These are phyloP conservation scores for Sebastes taczanowskii DNA, from an alignment of 2,797 vertebrate genomes.

Conservation along the genomic window DNA sequence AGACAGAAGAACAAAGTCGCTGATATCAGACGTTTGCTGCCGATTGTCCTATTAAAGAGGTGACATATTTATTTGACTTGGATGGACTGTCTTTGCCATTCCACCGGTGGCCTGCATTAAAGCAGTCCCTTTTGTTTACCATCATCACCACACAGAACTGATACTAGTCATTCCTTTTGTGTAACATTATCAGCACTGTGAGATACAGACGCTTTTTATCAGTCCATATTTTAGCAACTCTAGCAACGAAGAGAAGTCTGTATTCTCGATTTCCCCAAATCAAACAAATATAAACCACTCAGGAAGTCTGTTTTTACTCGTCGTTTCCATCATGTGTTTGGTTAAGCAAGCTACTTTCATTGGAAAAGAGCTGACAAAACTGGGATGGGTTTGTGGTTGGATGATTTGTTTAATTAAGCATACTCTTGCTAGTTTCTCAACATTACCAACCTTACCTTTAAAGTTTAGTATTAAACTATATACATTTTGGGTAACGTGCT, in stretches of 20 bases:
- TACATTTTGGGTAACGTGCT: not conserved
- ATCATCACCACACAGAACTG: not conserved
- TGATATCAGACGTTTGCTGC: not conserved
- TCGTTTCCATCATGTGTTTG: not conserved
- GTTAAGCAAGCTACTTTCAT: not conserved
- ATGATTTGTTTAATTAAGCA: no score
- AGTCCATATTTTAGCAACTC: slow-evolving; percentile 31
- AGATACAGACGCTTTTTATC: not conserved
- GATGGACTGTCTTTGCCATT: not conserved
- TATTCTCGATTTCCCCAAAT: not conserved
- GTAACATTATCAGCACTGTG: not conserved
- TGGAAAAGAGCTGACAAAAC: no score
- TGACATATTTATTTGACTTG: slow-evolving; percentile 11
- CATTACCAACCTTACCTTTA: no score
- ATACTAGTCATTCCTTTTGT: slow-evolving; percentile 14
- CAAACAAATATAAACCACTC: not conserved
- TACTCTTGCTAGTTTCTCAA: no score
- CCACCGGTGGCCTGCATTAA: slow-evolving; percentile 9
- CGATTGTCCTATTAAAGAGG: not conserved
- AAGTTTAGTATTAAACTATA: not conserved
- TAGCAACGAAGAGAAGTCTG: slow-evolving; percentile 13
- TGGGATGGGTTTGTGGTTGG: no score
- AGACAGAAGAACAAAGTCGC: not conserved
- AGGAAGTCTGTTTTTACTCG: not conserved
- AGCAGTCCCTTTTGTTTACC: not conserved